Base-by-base conservation (phyloP, 2,888 invertebrate species). In the Drosophila rubida region DNA sequence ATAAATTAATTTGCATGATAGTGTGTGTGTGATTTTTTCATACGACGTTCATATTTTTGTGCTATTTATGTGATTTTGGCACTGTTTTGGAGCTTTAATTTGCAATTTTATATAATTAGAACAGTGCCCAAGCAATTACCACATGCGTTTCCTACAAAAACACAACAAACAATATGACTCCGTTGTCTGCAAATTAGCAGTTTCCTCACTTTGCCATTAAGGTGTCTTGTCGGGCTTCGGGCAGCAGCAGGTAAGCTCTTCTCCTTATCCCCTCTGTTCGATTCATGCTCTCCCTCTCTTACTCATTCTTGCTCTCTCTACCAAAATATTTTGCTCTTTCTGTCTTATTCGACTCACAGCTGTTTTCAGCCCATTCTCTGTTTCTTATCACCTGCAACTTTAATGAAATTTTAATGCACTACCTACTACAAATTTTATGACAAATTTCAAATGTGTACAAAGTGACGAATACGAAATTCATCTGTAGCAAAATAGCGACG, bases 171-270 rank as follows among this genome's bases (percentile, higher is more conserved):
- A 67, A 65, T 46, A 73, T 68, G 73, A 44, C 51, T 69, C 51
- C 45, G 39, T 53, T 62, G 35, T 50, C 48, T 67, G 60, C 62
- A 69, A 75, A 72, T 73, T 76, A 65, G 54, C 50, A 65, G 37
- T 72, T 78, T 61, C 51, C 50, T 50, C 59, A 61, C 45, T 51
- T 76, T 66, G 49, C 58, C 44, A 78, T 62, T 61, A 60, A 69
- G 65, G 65, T 72, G 55, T 73, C 69, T 75, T 76, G 74, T 63
- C 75, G 69, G 78, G 75, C 78, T 75, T 69, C 75, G 78, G 76
- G 61, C 69, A 74, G 70, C 78, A 78, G 70, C 78, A 78, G 76
- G 78, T 76, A 76, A 78, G 76, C 66, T 78, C 60, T 45, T 45
- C 50, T 64, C 35, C 53, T 19, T 42, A 42, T 42, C 32, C 53